Evolutionary conservation across 2,888 invertebrate genomes (phyloP).

Genomic region (Conomelus anceps): DNA sequence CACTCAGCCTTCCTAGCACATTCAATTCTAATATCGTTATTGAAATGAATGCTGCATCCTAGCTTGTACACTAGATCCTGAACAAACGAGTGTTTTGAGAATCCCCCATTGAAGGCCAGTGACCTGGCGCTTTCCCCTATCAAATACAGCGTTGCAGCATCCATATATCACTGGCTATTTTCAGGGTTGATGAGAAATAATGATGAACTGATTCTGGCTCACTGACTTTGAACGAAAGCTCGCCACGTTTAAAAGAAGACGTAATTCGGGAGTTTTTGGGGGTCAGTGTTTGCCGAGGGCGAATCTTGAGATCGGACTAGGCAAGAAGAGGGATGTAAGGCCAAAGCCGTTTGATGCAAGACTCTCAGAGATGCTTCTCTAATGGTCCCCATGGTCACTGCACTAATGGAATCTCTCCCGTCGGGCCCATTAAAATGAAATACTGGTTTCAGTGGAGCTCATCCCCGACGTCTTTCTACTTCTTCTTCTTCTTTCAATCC

Average conservation of each 20-base stretch:
- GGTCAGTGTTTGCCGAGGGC: background rate
- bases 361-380: slow-evolving; percentile 5
- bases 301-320: background rate
- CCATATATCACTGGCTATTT: background rate
- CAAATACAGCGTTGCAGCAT: background rate
- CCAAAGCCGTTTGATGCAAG: slow-evolving; percentile 1
- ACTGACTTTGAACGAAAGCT: background rate
- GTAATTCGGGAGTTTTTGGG: background rate
- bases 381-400: slow-evolving; percentile 23
- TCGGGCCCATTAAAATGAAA: slow-evolving; percentile 26
- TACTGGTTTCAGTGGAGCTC: slow-evolving; percentile 15
- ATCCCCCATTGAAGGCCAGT: background rate
- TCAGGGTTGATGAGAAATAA: background rate
- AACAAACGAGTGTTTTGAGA: background rate
- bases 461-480: background rate
- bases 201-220: background rate
- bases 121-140: background rate
- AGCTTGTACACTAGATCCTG: background rate
- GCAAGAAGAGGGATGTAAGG: background rate
- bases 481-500: background rate
- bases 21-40: no score
- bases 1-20: no score
- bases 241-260: background rate
- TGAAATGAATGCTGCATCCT: no score
- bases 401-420: slow-evolving; percentile 27